phyloP scores from a whole-genome alignment of 2,888 invertebrate genomes.

The Cantharis rufa region DNA sequence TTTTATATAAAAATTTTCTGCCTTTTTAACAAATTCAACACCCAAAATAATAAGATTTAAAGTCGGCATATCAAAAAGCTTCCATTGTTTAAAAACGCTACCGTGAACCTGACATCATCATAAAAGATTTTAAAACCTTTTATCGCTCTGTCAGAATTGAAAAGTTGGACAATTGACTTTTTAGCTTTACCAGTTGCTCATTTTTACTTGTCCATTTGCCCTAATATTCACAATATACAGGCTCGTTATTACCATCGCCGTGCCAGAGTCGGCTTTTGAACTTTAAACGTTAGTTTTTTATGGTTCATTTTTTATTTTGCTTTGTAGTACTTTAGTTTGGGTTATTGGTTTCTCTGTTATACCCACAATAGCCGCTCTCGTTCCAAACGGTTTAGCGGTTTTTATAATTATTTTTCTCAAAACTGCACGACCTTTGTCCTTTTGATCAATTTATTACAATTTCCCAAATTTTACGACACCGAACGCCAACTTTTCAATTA shows the following conservation, averaged over 20 bases:
- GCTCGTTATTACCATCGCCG: constrained; percentile 7
- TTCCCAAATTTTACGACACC: background rate
- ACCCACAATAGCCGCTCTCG: constrained; percentile 16
- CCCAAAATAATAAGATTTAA: background rate
- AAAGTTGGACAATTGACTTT: constrained; percentile 32
- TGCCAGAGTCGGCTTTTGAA: constrained; percentile 31
- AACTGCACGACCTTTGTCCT: constrained; percentile 9
- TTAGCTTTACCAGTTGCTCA: constrained; percentile 17
- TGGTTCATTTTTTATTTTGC: constrained; percentile 33
- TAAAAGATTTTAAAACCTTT: constrained; percentile 31
- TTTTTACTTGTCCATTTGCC: constrained; percentile 6
- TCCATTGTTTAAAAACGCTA: constrained; percentile 33
- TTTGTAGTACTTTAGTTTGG: constrained; percentile 38
- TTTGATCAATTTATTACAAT: background rate
- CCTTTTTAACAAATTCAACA: background rate
- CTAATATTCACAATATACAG: constrained; percentile 5
- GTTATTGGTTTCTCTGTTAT: constrained; percentile 37
- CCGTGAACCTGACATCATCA: constrained; percentile 33
- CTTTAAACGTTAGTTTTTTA: constrained; percentile 40
- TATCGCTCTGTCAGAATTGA: constrained; percentile 33
- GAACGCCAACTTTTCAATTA: background rate
- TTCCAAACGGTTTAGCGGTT: constrained; percentile 23
- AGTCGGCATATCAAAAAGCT: constrained; percentile 16
- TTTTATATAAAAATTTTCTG: constrained; percentile 10
- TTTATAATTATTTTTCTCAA: constrained; percentile 35